These are phyloP conservation scores for Lacanobia wlatinum DNA, from an alignment of 2,888 invertebrate species.

Conservation along the genomic window DNA sequence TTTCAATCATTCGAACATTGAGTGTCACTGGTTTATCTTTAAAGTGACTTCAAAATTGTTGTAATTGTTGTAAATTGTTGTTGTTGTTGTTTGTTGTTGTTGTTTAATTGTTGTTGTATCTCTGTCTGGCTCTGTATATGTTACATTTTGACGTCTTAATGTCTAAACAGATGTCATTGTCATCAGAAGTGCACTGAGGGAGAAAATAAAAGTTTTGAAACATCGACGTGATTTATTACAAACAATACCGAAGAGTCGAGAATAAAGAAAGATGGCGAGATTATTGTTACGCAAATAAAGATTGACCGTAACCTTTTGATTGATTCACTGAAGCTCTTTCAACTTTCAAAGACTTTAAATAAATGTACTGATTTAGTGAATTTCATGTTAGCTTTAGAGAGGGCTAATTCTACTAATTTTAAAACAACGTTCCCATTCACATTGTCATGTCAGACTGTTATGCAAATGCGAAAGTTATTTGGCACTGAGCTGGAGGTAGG, in stretches of 20 bases:
- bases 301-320: conserved; percentile 16
- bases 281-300: conserved; percentile 25
- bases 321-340: conserved; percentile 1
- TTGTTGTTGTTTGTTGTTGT: too few relatives aligned
- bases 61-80: too few relatives aligned
- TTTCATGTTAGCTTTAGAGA: not conserved
- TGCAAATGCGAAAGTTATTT: too few relatives aligned
- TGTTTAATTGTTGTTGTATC: too few relatives aligned
- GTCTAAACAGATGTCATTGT: too few relatives aligned
- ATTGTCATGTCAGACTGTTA: too few relatives aligned
- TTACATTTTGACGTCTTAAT: too few relatives aligned
- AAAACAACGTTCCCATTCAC: too few relatives aligned
- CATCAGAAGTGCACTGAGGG: not conserved
- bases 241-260: conserved; percentile 5
- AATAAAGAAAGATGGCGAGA: not conserved
- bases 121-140: too few relatives aligned
- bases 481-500: too few relatives aligned
- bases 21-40: not conserved
- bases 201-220: conserved; percentile 12
- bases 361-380: not conserved
- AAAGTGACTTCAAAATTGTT: conserved; percentile 1
- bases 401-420: too few relatives aligned
- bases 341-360: conserved; percentile 3
- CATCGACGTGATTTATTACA: conserved; percentile 11
- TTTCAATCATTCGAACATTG: not conserved